A percentile compares a stretch with the other conserved stretches of the same genome.
Evolutionary conservation across 2,113 vertebrate genomes (phyloP).

Genomic region (Ceuthmochares aereus): DNA sequence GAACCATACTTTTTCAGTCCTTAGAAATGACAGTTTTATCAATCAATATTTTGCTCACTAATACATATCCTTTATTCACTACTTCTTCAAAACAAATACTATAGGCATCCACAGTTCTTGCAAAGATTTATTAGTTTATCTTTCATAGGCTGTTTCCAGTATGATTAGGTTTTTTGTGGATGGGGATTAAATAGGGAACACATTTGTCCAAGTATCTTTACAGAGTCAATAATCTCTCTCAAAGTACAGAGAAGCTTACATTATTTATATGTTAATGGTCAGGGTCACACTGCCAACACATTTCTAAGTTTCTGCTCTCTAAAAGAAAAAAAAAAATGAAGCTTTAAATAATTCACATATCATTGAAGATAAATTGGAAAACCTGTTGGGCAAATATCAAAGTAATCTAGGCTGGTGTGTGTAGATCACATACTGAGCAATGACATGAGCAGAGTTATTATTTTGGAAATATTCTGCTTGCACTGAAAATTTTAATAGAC

Average conservation of each 20-base stretch:
- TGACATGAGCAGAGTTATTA: constrained; percentile 21
- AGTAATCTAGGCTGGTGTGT: constrained; percentile 28
- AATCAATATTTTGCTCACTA: constrained; percentile 30
- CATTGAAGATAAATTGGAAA: constrained; percentile 50
- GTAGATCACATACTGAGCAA: constrained; percentile 23
- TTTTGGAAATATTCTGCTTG: constrained; percentile 38
- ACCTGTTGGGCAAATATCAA: constrained; percentile 56
- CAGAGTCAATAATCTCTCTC: constrained; percentile 14
- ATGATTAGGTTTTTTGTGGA: constrained; percentile 29
- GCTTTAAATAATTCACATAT: constrained; percentile 66
- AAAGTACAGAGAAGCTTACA: background rate
- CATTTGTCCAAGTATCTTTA: constrained; percentile 46
- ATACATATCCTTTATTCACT: constrained; percentile 1
- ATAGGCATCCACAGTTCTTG: background rate
- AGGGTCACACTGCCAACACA: constrained; percentile 6
- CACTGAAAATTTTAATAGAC: constrained; percentile 30
- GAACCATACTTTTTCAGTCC: background rate
- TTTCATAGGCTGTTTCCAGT: constrained; percentile 3
- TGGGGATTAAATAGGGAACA: constrained; percentile 35
- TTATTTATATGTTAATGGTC: constrained; percentile 55
- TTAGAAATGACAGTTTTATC: constrained; percentile 21
- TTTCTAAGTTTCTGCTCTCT: background rate
- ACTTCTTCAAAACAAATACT: constrained; percentile 44
- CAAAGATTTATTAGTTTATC: constrained; percentile 56
- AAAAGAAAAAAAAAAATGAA: background rate